Evolutionary conservation across 2,113 vertebrate genomes (phyloP).

Genomic region (Capra hircus): DNA sequence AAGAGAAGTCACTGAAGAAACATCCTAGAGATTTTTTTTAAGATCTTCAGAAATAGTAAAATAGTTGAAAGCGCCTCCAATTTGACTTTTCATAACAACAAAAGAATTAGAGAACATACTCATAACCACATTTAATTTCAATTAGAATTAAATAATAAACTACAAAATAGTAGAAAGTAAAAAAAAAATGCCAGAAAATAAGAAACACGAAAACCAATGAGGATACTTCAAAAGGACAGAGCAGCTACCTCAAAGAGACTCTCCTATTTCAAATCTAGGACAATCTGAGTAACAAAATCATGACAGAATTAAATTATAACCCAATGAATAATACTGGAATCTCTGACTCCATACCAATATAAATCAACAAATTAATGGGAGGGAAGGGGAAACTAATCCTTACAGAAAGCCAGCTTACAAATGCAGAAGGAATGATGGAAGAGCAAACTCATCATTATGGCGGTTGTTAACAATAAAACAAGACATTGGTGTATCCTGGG

Average conservation of each 20-base stretch:
- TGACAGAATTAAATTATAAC: background rate
- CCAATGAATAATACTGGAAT: background rate
- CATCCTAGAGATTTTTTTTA: background rate
- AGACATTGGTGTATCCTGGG: background rate
- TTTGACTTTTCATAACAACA: background rate
- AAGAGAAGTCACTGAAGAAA: slow-evolving; percentile 20
- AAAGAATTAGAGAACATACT: slow-evolving; percentile 1
- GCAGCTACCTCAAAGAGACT: background rate
- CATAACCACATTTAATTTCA: background rate
- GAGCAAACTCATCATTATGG: background rate
- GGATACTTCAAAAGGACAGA: background rate
- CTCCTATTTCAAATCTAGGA: background rate
- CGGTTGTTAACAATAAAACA: background rate
- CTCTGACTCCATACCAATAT: background rate
- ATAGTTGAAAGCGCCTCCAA: background rate
- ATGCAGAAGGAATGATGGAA: background rate
- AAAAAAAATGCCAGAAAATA: background rate
- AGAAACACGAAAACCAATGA: background rate
- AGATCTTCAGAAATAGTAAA: background rate
- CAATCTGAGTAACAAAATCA: background rate
- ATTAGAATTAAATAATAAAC: background rate
- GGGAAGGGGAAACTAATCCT: background rate
- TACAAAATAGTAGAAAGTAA: background rate
- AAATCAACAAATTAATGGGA: background rate
- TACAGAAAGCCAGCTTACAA: background rate